Evolutionary conservation across 2,888 invertebrate genomes (phyloP), one percentile per base, ranked within the genome.

Genomic region (Rugalucina vietnamica): DNA sequence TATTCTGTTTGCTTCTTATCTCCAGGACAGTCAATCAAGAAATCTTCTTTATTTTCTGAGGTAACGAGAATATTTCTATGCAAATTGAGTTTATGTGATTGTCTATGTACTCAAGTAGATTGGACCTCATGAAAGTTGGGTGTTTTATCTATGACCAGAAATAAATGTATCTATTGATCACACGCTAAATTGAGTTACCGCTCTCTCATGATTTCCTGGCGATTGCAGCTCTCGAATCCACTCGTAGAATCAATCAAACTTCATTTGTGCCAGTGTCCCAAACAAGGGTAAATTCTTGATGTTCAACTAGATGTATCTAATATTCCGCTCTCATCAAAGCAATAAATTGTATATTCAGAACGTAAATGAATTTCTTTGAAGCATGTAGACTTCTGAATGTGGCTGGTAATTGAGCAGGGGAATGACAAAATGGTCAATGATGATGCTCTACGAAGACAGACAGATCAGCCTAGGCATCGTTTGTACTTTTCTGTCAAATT

Each of bases 141-240:
- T 27, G 1, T n/a, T 27, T 81, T 86, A 84, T 86, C 84, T 84
- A 77, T 60, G 54, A 54, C 60, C n/a, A 27, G 72, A 84, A 84
- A 84, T 84, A 82, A 82, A 83, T 81, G 82, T 82, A 85, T 79
- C 79, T 83, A 74, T 79, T 81, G 81, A 79, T 79, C 76, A 60
- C 27, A 37, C 57, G 36, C 49, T 80, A 85, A 87, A 87, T 87
- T 82, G 83, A 85, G 85, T 87, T 85, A 83, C 76, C 39, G 76
- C 57, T 79, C 79, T 80, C 70, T n/a, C 75, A 69, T 76, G 81
- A 83, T 82, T 79, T 76, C 24, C 10, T 32, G 8, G 14, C 49
- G 72, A 72, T 72, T 72, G 72, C 49, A 72, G 39, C 21, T 43
- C n/a, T 34, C 43, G 24, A 34, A 49, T 65, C 54, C 24, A 50